These are phyloP conservation scores for Mus caroli DNA, from an alignment of 2,797 vertebrate genomes.

Conservation along the genomic window DNA sequence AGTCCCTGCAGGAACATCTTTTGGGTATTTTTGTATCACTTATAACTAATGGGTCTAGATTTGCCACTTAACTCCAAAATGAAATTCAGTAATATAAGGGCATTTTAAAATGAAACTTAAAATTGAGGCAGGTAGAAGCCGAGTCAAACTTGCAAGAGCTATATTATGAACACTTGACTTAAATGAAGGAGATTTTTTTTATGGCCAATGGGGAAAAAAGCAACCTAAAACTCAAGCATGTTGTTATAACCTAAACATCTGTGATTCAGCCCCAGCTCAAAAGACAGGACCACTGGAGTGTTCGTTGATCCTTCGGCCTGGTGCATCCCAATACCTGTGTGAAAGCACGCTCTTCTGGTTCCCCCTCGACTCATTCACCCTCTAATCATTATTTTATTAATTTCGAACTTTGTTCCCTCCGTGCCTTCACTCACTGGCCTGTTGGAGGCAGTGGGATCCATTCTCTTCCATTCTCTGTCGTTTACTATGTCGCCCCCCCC, in stretches of 20 bases:
- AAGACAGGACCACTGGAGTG: neutral
- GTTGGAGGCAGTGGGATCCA: neutral
- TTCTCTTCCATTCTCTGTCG: neutral
- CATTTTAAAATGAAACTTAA: constrained; percentile 61
- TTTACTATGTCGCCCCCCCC: neutral
- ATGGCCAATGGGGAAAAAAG: neutral
- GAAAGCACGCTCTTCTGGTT: neutral
- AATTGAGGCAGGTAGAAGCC: constrained; percentile 11
- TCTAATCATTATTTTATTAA: neutral
- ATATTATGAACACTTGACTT: constrained; percentile 27
- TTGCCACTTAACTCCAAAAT: constrained; percentile 73
- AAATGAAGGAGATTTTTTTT: neutral
- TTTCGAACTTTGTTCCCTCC: neutral
- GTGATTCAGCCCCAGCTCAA: neutral
- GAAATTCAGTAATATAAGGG: constrained; percentile 50
- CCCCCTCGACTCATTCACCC: neutral
- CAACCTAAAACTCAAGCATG: neutral
- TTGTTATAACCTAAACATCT: neutral
- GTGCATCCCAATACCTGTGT: neutral
- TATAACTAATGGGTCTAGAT: constrained; percentile 65
- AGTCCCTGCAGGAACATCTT: constrained; percentile 47
- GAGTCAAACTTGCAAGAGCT: constrained; percentile 5
- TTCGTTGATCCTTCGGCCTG: neutral
- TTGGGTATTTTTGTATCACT: constrained; percentile 71
- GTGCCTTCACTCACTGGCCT: neutral